Evolutionary conservation across 2,797 vertebrate genomes (phyloP).

Genomic region (Cirrhinus mrigala): DNA sequence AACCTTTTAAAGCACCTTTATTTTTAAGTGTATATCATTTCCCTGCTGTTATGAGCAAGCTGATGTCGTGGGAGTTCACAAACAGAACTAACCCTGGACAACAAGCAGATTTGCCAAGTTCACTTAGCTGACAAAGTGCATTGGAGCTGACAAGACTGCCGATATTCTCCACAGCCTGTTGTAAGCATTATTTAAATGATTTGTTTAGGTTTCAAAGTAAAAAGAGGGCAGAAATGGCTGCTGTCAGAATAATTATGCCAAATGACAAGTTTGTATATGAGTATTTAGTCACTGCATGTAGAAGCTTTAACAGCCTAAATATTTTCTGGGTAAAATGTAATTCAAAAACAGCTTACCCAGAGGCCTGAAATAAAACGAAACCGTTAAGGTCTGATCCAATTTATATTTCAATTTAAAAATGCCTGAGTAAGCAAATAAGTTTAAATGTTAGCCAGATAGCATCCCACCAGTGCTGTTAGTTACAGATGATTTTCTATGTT

Average conservation of each 20-base stretch:
- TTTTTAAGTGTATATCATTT: too few species aligned
- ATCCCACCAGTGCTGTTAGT: neutral
- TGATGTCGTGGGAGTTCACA: neutral
- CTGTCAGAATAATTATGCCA: neutral
- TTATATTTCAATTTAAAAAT: constrained; percentile 4
- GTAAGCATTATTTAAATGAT: constrained; percentile 40
- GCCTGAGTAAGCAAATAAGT: neutral
- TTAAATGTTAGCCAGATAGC: neutral
- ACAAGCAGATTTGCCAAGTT: constrained; percentile 18
- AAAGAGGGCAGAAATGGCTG: neutral
- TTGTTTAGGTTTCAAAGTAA: constrained; percentile 1
- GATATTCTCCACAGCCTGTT: neutral
- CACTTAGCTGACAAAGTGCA: constrained; percentile 12
- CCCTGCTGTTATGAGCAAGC: constrained; percentile 21
- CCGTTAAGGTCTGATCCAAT: neutral
- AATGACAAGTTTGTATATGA: neutral
- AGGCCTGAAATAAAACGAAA: neutral
- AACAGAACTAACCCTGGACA: constrained; percentile 22
- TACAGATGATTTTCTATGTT: neutral
- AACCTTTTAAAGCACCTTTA: too few species aligned
- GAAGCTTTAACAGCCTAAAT: constrained; percentile 1
- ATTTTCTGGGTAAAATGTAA: constrained; percentile 6
- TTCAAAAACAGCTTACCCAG: neutral
- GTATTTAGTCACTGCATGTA: neutral
- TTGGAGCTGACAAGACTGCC: neutral